A percentile compares a stretch with the other conserved stretches of the same genome.
These are phyloP conservation scores for Phoenicopterus ruber DNA, from an alignment of 2,113 vertebrate genomes.

Conservation along the genomic window DNA sequence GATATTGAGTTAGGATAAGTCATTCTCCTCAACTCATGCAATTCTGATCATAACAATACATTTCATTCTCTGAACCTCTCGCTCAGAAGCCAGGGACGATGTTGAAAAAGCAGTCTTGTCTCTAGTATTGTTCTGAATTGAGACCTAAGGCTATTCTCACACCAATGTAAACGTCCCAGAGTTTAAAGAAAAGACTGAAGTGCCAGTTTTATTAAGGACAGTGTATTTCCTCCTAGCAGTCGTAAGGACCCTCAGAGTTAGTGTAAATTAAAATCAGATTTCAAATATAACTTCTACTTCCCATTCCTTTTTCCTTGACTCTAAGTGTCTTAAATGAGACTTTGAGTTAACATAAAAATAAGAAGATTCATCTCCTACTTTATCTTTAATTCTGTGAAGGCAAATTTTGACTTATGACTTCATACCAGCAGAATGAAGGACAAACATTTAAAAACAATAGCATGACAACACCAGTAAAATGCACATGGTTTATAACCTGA, in stretches of 20 bases:
- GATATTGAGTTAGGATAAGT: not conserved
- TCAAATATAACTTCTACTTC: not conserved
- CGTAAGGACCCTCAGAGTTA: not conserved
- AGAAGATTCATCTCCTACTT: not conserved
- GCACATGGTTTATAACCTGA: not conserved
- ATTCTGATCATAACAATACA: not conserved
- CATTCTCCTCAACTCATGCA: not conserved
- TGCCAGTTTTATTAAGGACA: not conserved
- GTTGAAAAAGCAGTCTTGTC: not conserved
- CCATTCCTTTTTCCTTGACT: not conserved
- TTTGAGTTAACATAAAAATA: not conserved
- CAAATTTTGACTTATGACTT: not conserved
- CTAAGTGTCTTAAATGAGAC: not conserved
- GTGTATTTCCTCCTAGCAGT: fast-evolving
- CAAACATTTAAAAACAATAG: not conserved
- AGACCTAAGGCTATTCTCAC: not conserved
- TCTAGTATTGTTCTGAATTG: not conserved
- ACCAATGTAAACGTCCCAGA: not conserved
- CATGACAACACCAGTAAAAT: not conserved
- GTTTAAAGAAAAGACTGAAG: not conserved
- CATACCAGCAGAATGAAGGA: not conserved
- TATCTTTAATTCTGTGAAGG: not conserved
- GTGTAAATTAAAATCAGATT: not conserved
- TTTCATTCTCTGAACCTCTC: not conserved
- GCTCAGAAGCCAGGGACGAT: not conserved